Evolutionary conservation across 2,797 vertebrate species (phyloP).

Genomic region (Lithobates sylvaticus): DNA sequence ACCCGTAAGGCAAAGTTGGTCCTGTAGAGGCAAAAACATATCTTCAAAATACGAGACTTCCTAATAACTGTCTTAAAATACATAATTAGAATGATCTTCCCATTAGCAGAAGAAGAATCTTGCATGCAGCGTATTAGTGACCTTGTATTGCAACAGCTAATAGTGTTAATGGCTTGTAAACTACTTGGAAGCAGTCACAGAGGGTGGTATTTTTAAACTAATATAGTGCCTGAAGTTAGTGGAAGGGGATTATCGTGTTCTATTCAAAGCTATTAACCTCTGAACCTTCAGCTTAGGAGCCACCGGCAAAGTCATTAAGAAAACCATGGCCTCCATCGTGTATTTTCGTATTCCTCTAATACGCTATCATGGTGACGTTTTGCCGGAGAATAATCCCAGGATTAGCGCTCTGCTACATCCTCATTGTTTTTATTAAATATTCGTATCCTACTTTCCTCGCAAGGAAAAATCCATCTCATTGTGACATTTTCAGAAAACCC

Average conservation of each 20-base stretch:
- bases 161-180: conserved; percentile 45
- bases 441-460: background rate
- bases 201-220: conserved; percentile 8
- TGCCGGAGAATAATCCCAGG: background rate
- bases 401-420: background rate
- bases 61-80: background rate
- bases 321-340: background rate
- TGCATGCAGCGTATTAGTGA: conserved; percentile 1
- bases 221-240: conserved; percentile 20
- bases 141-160: conserved; percentile 12
- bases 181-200: conserved; percentile 2
- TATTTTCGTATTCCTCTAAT: conserved; percentile 5
- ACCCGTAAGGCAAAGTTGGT: background rate
- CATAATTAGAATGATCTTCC: conserved; percentile 3
- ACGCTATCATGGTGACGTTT: conserved; percentile 6
- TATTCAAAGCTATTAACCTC: conserved; percentile 38
- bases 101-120: background rate
- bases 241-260: conserved; percentile 34
- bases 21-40: background rate
- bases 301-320: conserved; percentile 33
- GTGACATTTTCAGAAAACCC: background rate
- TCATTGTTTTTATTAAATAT: conserved; percentile 6
- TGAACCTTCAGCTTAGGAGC: conserved; percentile 25
- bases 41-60: background rate
- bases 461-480: conserved; percentile 1